Evolutionary conservation across 1,140 invertebrate species (phyloP).

Genomic region (Sitophilus oryzae): DNA sequence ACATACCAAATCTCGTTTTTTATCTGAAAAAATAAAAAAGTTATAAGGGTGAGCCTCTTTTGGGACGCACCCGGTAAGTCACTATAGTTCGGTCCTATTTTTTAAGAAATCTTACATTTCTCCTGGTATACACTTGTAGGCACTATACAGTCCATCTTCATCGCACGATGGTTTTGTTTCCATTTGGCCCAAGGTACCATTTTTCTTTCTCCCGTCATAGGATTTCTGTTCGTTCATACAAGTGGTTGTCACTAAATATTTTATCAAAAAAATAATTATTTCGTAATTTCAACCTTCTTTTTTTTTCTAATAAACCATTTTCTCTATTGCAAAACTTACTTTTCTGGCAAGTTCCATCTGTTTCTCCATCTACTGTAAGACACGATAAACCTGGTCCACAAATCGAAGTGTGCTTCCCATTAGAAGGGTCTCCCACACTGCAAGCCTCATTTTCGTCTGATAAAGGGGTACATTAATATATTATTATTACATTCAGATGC

Average conservation of each 20-base stretch:
- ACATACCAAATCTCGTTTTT: too few relatives aligned
- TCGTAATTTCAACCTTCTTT: background rate
- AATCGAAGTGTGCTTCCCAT: conserved; percentile 34
- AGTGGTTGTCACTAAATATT: conserved; percentile 32
- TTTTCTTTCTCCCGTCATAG: conserved; percentile 37
- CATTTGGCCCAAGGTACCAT: conserved; percentile 38
- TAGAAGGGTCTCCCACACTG: conserved; percentile 38
- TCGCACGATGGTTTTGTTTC: conserved; percentile 50
- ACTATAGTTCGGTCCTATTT: background rate
- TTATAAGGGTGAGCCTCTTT: too few relatives aligned
- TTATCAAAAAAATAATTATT: conserved; percentile 10
- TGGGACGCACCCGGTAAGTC: too few relatives aligned
- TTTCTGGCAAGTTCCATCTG: conserved; percentile 25
- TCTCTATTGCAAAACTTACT: conserved; percentile 19
- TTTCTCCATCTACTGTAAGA: conserved; percentile 5
- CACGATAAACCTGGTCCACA: conserved; percentile 45
- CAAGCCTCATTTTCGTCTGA: conserved; percentile 41
- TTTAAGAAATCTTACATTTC: conserved; percentile 48
- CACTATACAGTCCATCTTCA: conserved; percentile 47
- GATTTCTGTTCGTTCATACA: conserved; percentile 38
- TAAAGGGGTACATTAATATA: conserved; percentile 10
- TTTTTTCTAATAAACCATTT: background rate
- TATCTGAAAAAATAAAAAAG: too few relatives aligned
- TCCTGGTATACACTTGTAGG: conserved; percentile 52
- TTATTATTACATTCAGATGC: too few relatives aligned